phyloP scores from a whole-genome alignment of 2,113 vertebrate genomes.

The Periophthalmodon schlosseri region DNA sequence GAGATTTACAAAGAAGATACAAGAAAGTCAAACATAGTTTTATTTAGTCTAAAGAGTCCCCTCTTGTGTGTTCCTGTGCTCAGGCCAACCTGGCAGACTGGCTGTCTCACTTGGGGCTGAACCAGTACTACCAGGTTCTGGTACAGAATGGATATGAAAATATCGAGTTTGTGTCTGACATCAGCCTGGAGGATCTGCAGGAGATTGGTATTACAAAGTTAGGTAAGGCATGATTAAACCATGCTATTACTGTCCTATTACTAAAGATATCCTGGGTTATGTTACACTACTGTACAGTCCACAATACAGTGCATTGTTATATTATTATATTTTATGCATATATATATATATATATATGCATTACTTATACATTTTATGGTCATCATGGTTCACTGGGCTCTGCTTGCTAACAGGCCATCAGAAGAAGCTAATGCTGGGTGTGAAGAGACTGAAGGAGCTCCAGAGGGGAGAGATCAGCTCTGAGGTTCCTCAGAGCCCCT shows the following conservation, averaged over 20 bases:
- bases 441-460: conserved; percentile 88
- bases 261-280: background rate
- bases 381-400: background rate
- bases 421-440: conserved; percentile 97
- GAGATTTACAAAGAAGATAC: background rate
- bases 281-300: no score
- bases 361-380: background rate
- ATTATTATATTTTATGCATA: no score
- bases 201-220: conserved; percentile 94
- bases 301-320: no score
- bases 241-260: background rate
- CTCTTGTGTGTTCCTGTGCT: conserved; percentile 25
- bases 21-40: no score
- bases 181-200: conserved; percentile 96
- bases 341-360: no score
- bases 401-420: conserved; percentile 85
- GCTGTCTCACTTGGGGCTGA: conserved; percentile 93
- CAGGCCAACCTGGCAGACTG: conserved; percentile 93
- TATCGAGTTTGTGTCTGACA: conserved; percentile 96
- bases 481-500: conserved; percentile 48
- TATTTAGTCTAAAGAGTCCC: background rate
- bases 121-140: conserved; percentile 96
- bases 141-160: conserved; percentile 97
- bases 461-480: conserved; percentile 71
- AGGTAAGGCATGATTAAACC: conserved; percentile 35